phyloP scores from a whole-genome alignment of 2,113 vertebrate species.

The Galemys pyrenaicus region DNA sequence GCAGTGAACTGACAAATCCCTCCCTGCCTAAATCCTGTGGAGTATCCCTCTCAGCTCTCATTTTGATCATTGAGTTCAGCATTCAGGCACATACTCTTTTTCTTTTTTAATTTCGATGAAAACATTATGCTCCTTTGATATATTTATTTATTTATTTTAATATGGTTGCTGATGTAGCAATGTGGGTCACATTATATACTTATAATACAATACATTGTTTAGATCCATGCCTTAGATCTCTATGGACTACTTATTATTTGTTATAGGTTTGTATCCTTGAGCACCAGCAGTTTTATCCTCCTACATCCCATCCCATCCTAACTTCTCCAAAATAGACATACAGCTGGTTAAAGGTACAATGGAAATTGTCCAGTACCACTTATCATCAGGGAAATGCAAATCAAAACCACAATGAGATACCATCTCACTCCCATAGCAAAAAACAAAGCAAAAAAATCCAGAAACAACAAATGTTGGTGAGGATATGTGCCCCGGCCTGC shows the following conservation, averaged over 20 bases:
- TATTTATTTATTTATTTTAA: neutral
- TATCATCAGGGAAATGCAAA: too few relatives aligned
- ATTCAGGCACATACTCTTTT: neutral
- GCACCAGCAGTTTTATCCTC: neutral
- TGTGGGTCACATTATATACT: neutral
- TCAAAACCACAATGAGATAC: too few relatives aligned
- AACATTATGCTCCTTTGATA: neutral
- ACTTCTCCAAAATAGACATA: too few relatives aligned
- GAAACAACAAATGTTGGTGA: too few relatives aligned
- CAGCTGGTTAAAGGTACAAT: too few relatives aligned
- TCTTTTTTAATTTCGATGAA: neutral
- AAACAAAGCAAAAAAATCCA: too few relatives aligned
- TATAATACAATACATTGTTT: neutral
- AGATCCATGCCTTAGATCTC: neutral
- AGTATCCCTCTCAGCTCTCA: neutral
- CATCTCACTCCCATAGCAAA: too few relatives aligned
- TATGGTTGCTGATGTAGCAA: neutral
- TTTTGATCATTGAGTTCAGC: too few relatives aligned
- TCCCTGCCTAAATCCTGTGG: neutral
- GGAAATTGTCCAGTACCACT: too few relatives aligned
- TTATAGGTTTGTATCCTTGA: neutral
- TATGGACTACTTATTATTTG: neutral
- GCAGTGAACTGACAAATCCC: neutral
- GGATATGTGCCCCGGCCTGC: too few relatives aligned
- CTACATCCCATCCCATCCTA: neutral